Evolutionary conservation across 2,113 vertebrate species (phyloP).

Genomic region (Spermophilus dauricus): DNA sequence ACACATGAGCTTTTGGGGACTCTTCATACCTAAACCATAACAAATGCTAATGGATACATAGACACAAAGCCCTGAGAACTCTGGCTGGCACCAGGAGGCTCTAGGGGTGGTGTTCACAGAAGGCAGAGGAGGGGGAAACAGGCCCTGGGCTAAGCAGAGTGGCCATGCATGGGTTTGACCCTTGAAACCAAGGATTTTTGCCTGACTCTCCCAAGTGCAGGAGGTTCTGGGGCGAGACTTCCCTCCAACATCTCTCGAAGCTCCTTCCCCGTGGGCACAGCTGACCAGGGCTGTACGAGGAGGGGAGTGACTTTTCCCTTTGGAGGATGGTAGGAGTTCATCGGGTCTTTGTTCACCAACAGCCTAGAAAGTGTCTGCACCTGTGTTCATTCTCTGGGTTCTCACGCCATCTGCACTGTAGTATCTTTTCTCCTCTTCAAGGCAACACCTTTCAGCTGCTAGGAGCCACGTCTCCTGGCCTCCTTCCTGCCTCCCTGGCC

Average conservation of each 20-base stretch:
- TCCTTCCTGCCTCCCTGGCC: neutral
- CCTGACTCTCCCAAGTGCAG: neutral
- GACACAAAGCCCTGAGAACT: neutral
- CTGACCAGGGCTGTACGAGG: neutral
- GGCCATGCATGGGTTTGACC: neutral
- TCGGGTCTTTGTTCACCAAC: neutral
- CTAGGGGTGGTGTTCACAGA: neutral
- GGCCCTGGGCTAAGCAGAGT: neutral
- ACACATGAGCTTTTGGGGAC: too few species aligned
- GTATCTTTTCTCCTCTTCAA: neutral
- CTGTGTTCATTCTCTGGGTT: neutral
- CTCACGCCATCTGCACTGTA: neutral
- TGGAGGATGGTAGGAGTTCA: neutral
- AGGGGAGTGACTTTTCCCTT: neutral
- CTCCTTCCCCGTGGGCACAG: neutral
- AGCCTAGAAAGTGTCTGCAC: neutral
- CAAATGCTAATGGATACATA: neutral
- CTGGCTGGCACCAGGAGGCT: neutral
- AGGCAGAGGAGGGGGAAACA: neutral
- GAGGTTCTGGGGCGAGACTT: neutral
- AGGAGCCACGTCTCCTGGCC: neutral
- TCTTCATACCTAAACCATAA: too few species aligned
- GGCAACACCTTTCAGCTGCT: neutral
- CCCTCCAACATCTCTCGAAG: neutral
- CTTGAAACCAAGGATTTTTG: neutral